Evolutionary conservation across 1,140 invertebrate genomes (phyloP), one percentile per base, ranked within the genome.

Genomic region (Forficula auricularia): DNA sequence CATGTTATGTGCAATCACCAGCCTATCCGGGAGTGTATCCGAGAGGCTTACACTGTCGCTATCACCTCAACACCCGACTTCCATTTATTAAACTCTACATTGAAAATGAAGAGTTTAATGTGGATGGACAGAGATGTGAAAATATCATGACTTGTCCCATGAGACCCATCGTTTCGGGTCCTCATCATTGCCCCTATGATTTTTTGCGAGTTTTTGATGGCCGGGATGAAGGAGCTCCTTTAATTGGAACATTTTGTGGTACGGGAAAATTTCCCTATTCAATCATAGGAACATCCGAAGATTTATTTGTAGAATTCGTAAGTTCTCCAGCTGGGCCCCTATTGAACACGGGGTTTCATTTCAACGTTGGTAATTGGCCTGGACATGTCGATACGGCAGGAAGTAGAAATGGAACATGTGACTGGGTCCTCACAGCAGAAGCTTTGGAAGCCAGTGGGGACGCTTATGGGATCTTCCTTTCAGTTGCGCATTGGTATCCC

Each of bases 81-180:
- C 83, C 84, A 2, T 89, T 83, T 62, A 89, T 89, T 50, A 89
- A 89, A 60, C 67, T 91, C 27, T 88, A 89, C 64, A 85, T 88
- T 49, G 84, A 89, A 57, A 88, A 89, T 54, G 84, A 89, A 57
- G 83, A 88, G 57, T 90, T 92, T 62, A 88, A 90, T 52, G 85
- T 92, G 43, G 87, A 91, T 53, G 87, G 87, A 0, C 85, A 90
- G 53, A 68, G 86, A 39, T 92, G 88, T 56, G 87, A 91, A 58
- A 90, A 90, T 58, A 85, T 90, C 46, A 88, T 92, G 77, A 86
- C 86, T 2, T 92, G 88, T 55, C 87, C 87, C 10, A 89, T 91
- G 75, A 68, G 85, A 46, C 83, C 84, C 1, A 85, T 89, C 34
- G 82, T 79, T 27, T 85, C 82, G 46, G 72, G 74, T 72, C 55